Evolutionary conservation across 2,888 invertebrate genomes (phyloP).

Genomic region (Leucania comma): DNA sequence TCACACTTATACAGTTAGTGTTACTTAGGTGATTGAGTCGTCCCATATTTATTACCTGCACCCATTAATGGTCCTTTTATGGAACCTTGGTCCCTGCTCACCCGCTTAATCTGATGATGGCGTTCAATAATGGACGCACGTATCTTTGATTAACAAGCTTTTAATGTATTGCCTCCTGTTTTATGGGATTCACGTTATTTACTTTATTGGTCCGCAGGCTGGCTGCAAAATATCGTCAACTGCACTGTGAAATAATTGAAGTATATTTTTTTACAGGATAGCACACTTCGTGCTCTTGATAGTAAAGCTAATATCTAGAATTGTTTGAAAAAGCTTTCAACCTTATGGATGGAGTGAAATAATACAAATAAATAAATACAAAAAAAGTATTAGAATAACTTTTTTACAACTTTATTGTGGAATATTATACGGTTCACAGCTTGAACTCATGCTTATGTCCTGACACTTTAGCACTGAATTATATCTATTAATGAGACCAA

Average conservation of each 20-base stretch:
- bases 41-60: conserved; percentile 70
- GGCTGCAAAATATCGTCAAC: neutral
- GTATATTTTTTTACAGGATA: too few relatives aligned
- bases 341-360: too few relatives aligned
- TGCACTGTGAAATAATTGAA: neutral
- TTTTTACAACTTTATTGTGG: too few relatives aligned
- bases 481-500: too few relatives aligned
- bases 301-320: too few relatives aligned
- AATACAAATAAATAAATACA: too few relatives aligned
- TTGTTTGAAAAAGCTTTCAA: too few relatives aligned
- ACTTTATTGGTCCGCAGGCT: conserved; percentile 7
- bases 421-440: too few relatives aligned
- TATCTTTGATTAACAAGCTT: conserved; percentile 56
- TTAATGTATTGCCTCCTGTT: conserved; percentile 56
- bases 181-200: conserved; percentile 44
- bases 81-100: conserved; percentile 48
- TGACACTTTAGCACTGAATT: too few relatives aligned
- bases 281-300: too few relatives aligned
- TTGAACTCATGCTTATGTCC: too few relatives aligned
- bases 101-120: conserved; percentile 48
- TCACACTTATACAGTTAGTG: conserved; percentile 44
- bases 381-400: too few relatives aligned
- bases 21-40: conserved; percentile 69
- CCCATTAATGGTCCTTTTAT: conserved; percentile 71
- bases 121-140: conserved; percentile 61